Percentiles rank a stretch among this genome's conserved stretches.
These are phyloP conservation scores for Leucosticte australis DNA, from an alignment of 2,113 vertebrate species.

Conservation along the genomic window DNA sequence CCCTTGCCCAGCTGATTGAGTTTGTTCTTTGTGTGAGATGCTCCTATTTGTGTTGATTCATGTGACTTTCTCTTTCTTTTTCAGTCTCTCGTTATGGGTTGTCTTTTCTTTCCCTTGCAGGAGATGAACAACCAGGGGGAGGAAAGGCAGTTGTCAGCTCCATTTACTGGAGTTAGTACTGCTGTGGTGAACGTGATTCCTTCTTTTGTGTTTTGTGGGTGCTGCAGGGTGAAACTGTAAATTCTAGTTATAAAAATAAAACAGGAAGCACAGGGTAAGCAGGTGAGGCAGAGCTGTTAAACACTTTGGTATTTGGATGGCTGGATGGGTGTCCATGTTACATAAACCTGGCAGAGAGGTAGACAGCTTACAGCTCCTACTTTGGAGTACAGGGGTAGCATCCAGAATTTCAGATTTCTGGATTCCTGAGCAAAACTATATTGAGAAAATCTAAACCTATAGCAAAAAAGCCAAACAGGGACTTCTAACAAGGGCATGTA, in stretches of 20 bases:
- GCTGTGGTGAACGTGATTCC: neutral
- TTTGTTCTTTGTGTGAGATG: neutral
- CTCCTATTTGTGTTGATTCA: neutral
- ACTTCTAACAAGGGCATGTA: neutral
- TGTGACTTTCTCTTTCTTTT: neutral
- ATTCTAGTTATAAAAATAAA: conserved; percentile 13
- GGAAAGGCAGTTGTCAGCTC: neutral
- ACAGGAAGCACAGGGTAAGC: neutral
- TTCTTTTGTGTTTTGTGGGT: neutral
- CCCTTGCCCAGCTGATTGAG: neutral
- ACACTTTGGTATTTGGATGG: neutral
- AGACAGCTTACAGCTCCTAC: neutral
- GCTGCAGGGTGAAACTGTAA: neutral
- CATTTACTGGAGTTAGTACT: neutral
- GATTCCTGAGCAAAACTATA: neutral
- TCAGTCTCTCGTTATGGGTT: neutral
- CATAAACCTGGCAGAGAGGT: neutral
- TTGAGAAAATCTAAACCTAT: neutral
- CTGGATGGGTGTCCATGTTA: neutral
- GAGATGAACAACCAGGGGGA: neutral
- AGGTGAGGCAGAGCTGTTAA: neutral
- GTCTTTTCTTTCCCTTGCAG: neutral
- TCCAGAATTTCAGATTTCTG: neutral
- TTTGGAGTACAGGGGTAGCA: neutral
- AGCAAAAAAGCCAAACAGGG: neutral